Evolutionary conservation across 1,140 invertebrate genomes (phyloP), one percentile per base, ranked within the genome.

Genomic region (Melitaea cinxia): DNA sequence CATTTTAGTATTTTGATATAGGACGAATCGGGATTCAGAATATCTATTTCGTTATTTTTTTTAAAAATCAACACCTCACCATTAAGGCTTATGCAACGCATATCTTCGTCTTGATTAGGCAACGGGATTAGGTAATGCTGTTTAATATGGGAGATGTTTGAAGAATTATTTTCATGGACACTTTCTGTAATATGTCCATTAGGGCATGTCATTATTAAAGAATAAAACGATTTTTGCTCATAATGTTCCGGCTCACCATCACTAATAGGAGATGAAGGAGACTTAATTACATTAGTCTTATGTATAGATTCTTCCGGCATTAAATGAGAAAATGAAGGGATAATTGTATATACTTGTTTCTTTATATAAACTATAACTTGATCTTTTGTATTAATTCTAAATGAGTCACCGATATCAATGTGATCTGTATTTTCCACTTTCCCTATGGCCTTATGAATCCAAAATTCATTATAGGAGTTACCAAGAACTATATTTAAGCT

Each of bases 111-210:
- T 1, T 73, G 26, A 42, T 76, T 37, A 12, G 54, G 28, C 24
- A 77, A 70, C n/a, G 66, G 54, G 14, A 67, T 55, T 35, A 79
- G 24, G 65, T 91, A 88, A 63, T 77, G 87, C 72, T 93, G 92
- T 63, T 88, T 89, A 15, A 93, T 91, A 57, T 92, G 91, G 35
- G 89, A 91, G 47, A 92, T 76, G 68, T 76, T 72, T 39, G 85
- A 63, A 5, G 78, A 80, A 71, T 87, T 80, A 28, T 82, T 55
- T 66, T 83, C 75, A 57, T 85, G 73, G 54, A 91, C 77, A 30
- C 84, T 85, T 78, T 92, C 88, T 19, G 92, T 91, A 19, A 91
- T 75, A 15, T 92, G 80, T 1, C 92, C 92, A 59, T 92, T 91
- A 1, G 92, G 90, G 86, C 91, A 92, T 5, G 91, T 92, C 50